Base-by-base conservation (phyloP, 2,888 invertebrate genomes). In the Rhagonycha fulva region DNA sequence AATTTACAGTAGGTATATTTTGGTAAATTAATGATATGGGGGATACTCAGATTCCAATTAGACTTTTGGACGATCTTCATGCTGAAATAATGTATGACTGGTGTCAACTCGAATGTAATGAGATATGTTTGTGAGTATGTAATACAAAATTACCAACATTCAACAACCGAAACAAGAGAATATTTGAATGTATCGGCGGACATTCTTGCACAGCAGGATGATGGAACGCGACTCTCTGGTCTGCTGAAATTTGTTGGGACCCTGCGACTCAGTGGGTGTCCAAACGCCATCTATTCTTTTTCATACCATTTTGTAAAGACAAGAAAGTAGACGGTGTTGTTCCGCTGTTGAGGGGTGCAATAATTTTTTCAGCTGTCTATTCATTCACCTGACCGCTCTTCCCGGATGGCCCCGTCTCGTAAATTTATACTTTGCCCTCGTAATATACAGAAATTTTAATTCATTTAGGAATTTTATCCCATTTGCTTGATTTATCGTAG, bases 191-290 rank as follows among this genome's bases (percentile, higher is more conserved):
- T 72, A 72, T 77, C 75, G 63, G 72, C 75, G 70, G 73, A 76
- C 80, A 82, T 82, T 82, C 79, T 80, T 79, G 75, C 82, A 72
- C 83, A 82, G 83, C 82, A 75, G 82, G 81, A 74, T 76, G 76
- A 77, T 76, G 81, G 80, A 77, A 78, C 81, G 79, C 82, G 80
- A 80, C 81, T 80, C 82, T 79, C 75, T 75, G 77, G 80, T 82
- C 82, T 82, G 83, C 84, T 80, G 83, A 84, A 84, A 84, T 84
- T 83, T 83, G 83, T 84, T 80, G 84, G 82, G 79, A 79, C 81
- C 80, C 75, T 78, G 75, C 72, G 72, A 66, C 82, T 12, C 82
- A 78, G 81, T 82, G 79, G 83, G 83, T 78, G 80, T 81, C 77
- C 82, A 77, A 82, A 82, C 81, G 81, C 80, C 81, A 81, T 80